A percentile compares a stretch with the other conserved stretches of the same genome.
Conservation (phyloP, 2,113 vertebrate genomes). For the Raphicerus campestris region DNA sequence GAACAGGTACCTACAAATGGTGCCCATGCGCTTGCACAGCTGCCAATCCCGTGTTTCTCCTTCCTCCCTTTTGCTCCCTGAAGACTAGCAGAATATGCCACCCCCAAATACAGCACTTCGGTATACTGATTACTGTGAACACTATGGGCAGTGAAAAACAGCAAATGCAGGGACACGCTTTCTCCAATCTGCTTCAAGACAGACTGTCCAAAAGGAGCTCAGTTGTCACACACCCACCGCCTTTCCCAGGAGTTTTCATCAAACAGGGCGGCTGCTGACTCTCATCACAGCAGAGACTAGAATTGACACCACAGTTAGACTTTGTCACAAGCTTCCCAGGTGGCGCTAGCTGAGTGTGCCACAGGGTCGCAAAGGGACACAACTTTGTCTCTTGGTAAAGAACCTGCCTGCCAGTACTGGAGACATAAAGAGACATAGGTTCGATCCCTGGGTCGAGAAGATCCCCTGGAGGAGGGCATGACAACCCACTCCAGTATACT, state of each 20-base stretch:
- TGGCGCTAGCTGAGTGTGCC: neutral
- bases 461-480: neutral
- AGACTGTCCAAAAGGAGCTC: neutral
- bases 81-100: neutral
- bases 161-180: neutral
- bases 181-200: neutral
- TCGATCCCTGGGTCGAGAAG: neutral
- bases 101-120: neutral
- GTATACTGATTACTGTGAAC: neutral
- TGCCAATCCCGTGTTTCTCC: fast-evolving
- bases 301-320: too few relatives aligned
- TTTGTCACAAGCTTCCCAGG: neutral
- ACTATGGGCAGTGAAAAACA: neutral
- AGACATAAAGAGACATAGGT: neutral
- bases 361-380: too few relatives aligned
- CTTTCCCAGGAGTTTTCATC: neutral
- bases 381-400: neutral
- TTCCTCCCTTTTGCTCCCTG: neutral
- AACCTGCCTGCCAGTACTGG: neutral
- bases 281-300: neutral
- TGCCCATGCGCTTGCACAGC: fast-evolving
- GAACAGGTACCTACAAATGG: neutral
- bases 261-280: neutral
- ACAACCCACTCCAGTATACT: neutral
- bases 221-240: neutral